Base-by-base conservation (phyloP, 2,113 vertebrate species). In the Danionella cerebrum region DNA sequence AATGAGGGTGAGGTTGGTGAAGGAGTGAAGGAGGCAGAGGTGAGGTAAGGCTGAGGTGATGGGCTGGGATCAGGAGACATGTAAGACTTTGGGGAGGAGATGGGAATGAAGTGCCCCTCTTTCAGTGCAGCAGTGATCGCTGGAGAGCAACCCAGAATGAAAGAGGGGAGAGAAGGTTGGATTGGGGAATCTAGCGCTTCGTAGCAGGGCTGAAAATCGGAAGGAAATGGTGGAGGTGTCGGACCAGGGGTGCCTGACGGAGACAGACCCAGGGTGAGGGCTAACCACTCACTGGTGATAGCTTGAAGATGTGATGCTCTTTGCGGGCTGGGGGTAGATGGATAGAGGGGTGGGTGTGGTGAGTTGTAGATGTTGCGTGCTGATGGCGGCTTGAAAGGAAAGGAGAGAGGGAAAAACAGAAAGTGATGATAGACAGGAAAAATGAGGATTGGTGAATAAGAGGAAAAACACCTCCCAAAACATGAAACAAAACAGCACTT, bases 131-230 rank as follows among this genome's bases (percentile, higher is more conserved):
- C 52, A 19, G 7, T 70, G 25, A 75, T 39, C 52, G 48, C 31
- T 1, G 13, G 58, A 3, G 73, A 70, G 71, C 70, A 64, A 19
- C 63, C 62, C 38, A 65, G 48, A 13, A n/a, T 19, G 35, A 76
- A 11, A n/a, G 68, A 47, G 19, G 54, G 18, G 9, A 83, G 75
- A 18, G 62, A 53, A 47, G 75, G 51, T 67, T 85, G 80, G 51
- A 76, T 69, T 52, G 87, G 77, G 67, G 83, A 62, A 45, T 54
- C 19, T 11, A 87, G 72, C 53, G 85, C 86, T 72, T 89, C 86
- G 80, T 88, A 74, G 77, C 87, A 82, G 29, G 77, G 79, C 60
- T 70, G 77, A 62, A 89, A 83, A 69, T 62, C 81, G 72, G 87
- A 81, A 70, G 86, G 84, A 74, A 81, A 78, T 35, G 79, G 78